These are phyloP conservation scores for Sebastes hubbsi DNA, from an alignment of 2,797 vertebrate species.

Conservation along the genomic window DNA sequence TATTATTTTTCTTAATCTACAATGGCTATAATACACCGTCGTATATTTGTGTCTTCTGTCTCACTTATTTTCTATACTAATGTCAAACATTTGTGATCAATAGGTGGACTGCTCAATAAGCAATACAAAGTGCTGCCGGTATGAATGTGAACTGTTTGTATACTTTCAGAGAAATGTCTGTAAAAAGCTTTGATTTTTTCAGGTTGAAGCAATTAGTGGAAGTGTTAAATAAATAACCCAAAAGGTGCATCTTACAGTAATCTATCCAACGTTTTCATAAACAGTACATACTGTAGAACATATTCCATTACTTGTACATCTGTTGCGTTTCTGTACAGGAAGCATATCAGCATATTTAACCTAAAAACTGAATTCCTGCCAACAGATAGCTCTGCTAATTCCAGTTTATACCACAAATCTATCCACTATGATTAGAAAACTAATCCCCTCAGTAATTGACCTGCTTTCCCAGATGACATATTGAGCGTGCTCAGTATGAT, in stretches of 20 bases:
- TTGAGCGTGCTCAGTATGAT: constrained; percentile 31
- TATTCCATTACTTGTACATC: not conserved
- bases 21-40: too few relatives aligned
- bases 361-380: constrained; percentile 11
- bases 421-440: constrained; percentile 26
- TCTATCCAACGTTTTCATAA: not conserved
- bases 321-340: not conserved
- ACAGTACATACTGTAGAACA: not conserved
- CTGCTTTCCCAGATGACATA: constrained; percentile 45
- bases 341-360: not conserved
- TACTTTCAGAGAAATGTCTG: too few relatives aligned
- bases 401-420: constrained; percentile 20
- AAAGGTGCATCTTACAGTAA: not conserved
- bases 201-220: not conserved
- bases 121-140: not conserved
- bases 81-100: not conserved
- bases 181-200: not conserved
- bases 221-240: not conserved
- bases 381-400: constrained; percentile 14
- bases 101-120: not conserved
- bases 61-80: not conserved
- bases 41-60: not conserved
- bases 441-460: constrained; percentile 52
- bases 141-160: not conserved
- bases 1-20: not conserved